Conservation (phyloP, 2,797 vertebrate species). For the Myotis findleyi region DNA sequence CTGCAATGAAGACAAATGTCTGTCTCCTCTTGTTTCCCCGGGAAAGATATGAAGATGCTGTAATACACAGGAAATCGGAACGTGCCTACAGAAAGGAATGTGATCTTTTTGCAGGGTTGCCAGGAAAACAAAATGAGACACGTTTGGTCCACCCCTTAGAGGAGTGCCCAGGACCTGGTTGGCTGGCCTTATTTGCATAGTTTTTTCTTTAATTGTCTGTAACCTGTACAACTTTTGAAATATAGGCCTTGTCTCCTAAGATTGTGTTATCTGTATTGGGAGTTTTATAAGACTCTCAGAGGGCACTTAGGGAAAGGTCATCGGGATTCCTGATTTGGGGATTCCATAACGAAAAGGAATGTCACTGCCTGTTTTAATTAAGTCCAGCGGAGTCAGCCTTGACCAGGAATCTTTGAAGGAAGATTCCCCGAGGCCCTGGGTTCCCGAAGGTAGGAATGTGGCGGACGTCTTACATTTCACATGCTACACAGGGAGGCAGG, state of each 20-base stretch:
- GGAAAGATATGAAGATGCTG: slow-evolving; percentile 80
- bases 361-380: neutral
- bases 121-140: slow-evolving; percentile 70
- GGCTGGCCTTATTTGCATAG: neutral
- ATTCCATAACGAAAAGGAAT: neutral
- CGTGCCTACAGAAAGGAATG: slow-evolving; percentile 65
- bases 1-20: slow-evolving; percentile 87
- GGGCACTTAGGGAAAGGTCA: neutral
- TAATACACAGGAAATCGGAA: slow-evolving; percentile 77
- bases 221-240: slow-evolving; percentile 26
- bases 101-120: slow-evolving; percentile 72
- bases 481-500: slow-evolving; percentile 49
- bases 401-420: neutral
- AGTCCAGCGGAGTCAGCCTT: neutral
- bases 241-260: neutral
- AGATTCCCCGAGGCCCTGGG: neutral
- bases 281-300: neutral
- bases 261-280: neutral
- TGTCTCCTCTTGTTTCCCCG: slow-evolving; percentile 81
- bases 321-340: neutral
- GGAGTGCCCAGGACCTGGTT: neutral
- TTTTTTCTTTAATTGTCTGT: slow-evolving; percentile 27
- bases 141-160: slow-evolving; percentile 58
- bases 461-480: neutral
- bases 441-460: neutral